Conservation (phyloP, 2,113 vertebrate species). For the Spheniscus mendiculus region DNA sequence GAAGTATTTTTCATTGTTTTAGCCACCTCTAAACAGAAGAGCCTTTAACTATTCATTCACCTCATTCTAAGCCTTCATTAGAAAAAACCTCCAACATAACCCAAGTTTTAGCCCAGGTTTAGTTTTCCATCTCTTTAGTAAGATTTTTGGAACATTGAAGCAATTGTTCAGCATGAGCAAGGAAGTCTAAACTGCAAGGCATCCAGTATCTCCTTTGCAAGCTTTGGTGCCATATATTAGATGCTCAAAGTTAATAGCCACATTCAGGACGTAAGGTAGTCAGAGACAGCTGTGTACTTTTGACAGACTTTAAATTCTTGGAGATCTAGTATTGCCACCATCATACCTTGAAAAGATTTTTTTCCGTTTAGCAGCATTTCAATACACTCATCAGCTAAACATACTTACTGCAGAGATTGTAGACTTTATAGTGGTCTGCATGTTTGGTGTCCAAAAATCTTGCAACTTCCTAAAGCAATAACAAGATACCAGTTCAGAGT, state of each 20-base stretch:
- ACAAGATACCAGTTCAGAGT: not conserved
- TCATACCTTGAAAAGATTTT: not conserved
- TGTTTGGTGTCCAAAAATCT: slow-evolving; percentile 93
- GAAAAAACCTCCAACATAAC: not conserved
- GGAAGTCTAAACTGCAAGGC: not conserved
- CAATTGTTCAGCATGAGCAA: not conserved
- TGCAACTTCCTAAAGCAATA: slow-evolving; percentile 85
- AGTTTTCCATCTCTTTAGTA: not conserved
- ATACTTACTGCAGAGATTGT: slow-evolving; percentile 96
- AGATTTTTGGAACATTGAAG: not conserved
- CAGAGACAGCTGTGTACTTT: not conserved
- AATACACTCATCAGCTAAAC: not conserved
- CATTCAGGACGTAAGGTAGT: not conserved
- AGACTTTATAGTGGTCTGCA: slow-evolving; percentile 88
- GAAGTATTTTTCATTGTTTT: not conserved
- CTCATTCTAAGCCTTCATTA: not conserved
- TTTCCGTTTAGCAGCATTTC: not conserved
- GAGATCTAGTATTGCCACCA: not conserved
- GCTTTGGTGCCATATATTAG: not conserved
- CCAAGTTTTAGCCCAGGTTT: not conserved
- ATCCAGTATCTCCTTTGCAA: not conserved
- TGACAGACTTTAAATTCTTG: not conserved
- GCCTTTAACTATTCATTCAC: not conserved
- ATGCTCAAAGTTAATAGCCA: not conserved
- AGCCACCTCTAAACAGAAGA: not conserved